Conservation (phyloP, 2,113 vertebrate species). For the Pteruthius melanotis region DNA sequence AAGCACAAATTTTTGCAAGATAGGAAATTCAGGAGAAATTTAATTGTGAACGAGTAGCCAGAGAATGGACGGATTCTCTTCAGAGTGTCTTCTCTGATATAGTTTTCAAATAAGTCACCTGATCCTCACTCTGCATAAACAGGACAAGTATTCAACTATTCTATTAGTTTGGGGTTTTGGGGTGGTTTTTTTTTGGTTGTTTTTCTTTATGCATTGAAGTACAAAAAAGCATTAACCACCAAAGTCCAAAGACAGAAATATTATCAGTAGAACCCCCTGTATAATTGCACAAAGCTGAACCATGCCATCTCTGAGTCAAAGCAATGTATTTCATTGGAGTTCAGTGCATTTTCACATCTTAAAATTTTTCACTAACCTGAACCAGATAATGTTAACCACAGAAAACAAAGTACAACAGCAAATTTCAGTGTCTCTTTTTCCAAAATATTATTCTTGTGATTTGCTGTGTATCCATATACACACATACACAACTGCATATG, state of each 20-base stretch:
- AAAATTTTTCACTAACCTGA: neutral
- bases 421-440: neutral
- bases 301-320: neutral
- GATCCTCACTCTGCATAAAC: neutral
- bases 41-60: neutral
- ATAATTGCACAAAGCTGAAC: neutral
- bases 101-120: neutral
- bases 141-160: neutral
- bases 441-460: neutral
- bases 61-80: neutral
- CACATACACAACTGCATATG: neutral
- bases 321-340: neutral
- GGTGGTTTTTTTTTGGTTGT: no score
- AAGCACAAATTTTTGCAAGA: neutral
- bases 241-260: neutral
- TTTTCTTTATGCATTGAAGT: neutral
- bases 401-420: neutral
- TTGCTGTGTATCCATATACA: neutral
- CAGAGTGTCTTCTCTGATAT: neutral
- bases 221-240: neutral
- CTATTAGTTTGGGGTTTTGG: accelerated
- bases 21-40: neutral
- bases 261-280: neutral
- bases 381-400: neutral
- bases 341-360: neutral